A percentile compares a stretch with the other conserved stretches of the same genome.
phyloP scores from a whole-genome alignment of 37 sponge, comb jelly and placozoan genomes.

The Spongilla lacustris region DNA sequence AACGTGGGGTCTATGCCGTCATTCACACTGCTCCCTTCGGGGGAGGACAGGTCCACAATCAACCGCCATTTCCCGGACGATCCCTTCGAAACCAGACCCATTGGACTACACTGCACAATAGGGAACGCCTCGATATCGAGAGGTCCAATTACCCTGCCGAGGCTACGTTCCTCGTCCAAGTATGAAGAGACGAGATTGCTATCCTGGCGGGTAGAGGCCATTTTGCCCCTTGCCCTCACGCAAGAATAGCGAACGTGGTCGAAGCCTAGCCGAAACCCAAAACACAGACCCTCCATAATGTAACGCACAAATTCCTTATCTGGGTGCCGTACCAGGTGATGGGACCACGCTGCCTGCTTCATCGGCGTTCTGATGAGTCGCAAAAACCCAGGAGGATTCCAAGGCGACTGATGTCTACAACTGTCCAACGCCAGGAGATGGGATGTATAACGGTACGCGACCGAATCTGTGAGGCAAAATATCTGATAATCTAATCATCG shows the following conservation, averaged over 20 bases:
- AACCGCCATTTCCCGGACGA: constrained; percentile 4
- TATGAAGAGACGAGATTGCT: neutral
- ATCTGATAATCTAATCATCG: neutral
- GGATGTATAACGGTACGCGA: neutral
- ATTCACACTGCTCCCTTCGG: constrained; percentile 7
- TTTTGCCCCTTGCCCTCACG: neutral
- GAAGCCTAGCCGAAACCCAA: constrained; percentile 7
- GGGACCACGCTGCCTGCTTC: constrained; percentile 9
- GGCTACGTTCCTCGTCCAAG: neutral
- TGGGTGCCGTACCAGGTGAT: neutral
- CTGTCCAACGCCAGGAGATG: neutral
- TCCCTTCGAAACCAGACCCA: constrained; percentile 7
- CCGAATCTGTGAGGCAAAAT: neutral
- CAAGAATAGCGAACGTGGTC: neutral
- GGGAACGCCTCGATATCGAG: neutral
- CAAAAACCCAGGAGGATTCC: neutral
- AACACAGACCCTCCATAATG: constrained; percentile 7
- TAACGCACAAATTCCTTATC: constrained; percentile 1
- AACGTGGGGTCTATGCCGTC: neutral
- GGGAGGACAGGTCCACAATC: constrained; percentile 16
- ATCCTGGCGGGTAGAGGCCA: neutral
- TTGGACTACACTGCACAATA: neutral
- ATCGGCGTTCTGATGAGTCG: neutral
- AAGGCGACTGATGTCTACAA: too few species aligned
- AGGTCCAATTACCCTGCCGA: constrained; percentile 10